Conservation (phyloP, 2,888 invertebrate genomes). For the Caenorhabditis panamensis region DNA sequence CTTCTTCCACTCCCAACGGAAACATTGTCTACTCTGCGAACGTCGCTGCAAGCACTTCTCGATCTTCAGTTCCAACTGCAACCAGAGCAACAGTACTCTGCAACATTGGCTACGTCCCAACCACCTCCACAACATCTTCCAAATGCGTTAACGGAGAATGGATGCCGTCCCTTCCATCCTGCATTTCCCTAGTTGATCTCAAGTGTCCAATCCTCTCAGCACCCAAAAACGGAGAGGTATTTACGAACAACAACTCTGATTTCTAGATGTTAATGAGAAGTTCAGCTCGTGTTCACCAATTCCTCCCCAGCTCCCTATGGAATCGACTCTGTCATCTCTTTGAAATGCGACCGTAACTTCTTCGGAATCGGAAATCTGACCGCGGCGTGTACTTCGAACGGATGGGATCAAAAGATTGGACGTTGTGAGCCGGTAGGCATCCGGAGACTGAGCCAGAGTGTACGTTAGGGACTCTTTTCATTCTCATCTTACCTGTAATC, state of each 20-base stretch:
- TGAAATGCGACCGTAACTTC: constrained; percentile 54
- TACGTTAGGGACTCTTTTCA: constrained; percentile 2
- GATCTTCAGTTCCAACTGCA: constrained; percentile 40
- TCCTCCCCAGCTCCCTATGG: constrained; percentile 43
- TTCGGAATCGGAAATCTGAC: constrained; percentile 54
- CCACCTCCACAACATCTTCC: constrained; percentile 42
- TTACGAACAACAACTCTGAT: not conserved
- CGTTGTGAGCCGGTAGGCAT: constrained; percentile 52
- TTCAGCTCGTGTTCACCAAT: constrained; percentile 59
- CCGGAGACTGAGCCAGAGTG: constrained; percentile 31
- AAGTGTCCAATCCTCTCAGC: constrained; percentile 55
- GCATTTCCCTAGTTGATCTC: constrained; percentile 44
- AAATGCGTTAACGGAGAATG: constrained; percentile 50
- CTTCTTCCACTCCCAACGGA: constrained; percentile 33
- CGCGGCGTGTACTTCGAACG: constrained; percentile 50
- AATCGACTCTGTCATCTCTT: constrained; percentile 34
- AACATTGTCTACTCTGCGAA: constrained; percentile 56
- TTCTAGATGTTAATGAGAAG: not conserved
- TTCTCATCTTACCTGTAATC: not conserved
- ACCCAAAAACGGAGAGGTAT: constrained; percentile 56
- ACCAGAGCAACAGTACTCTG: constrained; percentile 65
- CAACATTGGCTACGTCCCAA: constrained; percentile 53
- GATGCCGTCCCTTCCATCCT: constrained; percentile 51
- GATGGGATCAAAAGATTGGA: constrained; percentile 62
- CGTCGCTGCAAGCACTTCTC: constrained; percentile 26